phyloP scores from a whole-genome alignment of 2,113 vertebrate species.

The Mystacornis crossleyi region DNA sequence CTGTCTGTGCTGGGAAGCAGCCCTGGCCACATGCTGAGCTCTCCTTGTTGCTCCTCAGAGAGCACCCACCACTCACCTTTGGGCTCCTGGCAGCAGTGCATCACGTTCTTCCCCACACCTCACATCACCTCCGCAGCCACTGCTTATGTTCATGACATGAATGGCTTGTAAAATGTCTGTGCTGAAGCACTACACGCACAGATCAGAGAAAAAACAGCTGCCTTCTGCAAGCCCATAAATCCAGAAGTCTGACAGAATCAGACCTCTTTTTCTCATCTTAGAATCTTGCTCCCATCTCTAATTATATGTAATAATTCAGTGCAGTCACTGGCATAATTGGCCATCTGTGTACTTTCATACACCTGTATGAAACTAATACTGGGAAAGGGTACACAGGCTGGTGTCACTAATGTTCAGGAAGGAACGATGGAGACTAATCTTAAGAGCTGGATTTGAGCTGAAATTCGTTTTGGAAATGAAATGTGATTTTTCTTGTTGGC shows the following conservation, averaged over 20 bases:
- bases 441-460: not conserved
- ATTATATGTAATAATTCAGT: constrained; percentile 58
- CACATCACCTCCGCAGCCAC: not conserved
- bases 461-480: not conserved
- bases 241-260: not conserved
- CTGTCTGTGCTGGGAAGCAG: not conserved
- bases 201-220: not conserved
- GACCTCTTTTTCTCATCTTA: not conserved
- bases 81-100: not conserved
- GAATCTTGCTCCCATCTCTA: constrained; percentile 12
- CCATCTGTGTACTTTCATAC: constrained; percentile 60
- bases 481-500: not conserved
- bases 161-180: not conserved
- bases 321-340: constrained; percentile 58
- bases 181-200: not conserved
- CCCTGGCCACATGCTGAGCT: fast-evolving
- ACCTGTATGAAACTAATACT: not conserved
- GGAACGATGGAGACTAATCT: not conserved
- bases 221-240: not conserved
- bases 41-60: fast-evolving
- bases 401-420: not conserved
- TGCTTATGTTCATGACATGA: not conserved
- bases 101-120: not conserved
- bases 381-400: constrained; percentile 22
- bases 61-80: fast-evolving